Conservation (phyloP, 2,113 vertebrate genomes). For the Marmota flaviventris region DNA sequence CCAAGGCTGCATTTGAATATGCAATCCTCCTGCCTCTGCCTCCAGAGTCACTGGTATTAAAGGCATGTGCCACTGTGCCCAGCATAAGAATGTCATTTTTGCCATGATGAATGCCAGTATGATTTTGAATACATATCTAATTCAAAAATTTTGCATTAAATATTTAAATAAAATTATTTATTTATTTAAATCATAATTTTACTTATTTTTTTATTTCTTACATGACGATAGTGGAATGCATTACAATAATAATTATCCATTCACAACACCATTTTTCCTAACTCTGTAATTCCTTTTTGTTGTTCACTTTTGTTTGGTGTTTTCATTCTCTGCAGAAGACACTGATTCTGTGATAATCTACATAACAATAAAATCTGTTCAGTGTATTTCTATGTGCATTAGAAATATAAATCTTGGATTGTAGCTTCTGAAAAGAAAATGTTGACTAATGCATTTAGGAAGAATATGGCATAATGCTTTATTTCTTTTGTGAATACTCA, state of each 20-base stretch:
- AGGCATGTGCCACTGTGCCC: too few species aligned
- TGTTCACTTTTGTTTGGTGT: neutral
- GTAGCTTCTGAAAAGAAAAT: neutral
- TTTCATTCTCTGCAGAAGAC: neutral
- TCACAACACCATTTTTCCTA: too few species aligned
- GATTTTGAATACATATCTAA: neutral
- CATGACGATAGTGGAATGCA: too few species aligned
- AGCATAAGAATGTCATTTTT: neutral
- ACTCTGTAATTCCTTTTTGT: neutral
- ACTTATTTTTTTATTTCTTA: too few species aligned
- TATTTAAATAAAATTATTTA: neutral
- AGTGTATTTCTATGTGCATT: neutral
- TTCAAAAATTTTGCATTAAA: neutral
- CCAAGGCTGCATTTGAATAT: too few species aligned
- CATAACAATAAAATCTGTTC: neutral
- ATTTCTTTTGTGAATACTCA: neutral
- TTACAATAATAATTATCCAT: too few species aligned
- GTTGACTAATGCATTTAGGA: neutral
- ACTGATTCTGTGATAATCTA: neutral
- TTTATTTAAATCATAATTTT: too few species aligned
- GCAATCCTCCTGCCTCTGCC: too few species aligned
- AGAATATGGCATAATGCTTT: neutral
- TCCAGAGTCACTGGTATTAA: too few species aligned
- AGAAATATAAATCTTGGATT: neutral
- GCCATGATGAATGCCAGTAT: neutral